Base-by-base conservation (phyloP, 2,888 invertebrate genomes). In the Liposcelis brunnea region DNA sequence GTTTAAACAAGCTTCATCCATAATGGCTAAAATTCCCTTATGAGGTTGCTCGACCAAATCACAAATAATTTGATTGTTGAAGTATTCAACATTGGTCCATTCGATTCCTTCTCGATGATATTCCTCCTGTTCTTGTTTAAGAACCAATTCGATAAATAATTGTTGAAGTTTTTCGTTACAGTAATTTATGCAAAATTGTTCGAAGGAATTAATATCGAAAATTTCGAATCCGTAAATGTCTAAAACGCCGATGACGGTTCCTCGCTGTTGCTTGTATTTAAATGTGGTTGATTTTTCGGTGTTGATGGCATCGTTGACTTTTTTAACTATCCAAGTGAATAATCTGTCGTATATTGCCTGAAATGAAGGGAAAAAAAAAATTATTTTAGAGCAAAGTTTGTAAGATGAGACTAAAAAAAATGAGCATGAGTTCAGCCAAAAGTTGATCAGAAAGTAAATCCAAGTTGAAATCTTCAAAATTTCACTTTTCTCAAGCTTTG, bases 221-320 rank as follows among this genome's bases (percentile, higher is more conserved):
- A 97, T 93, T 69, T 98, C 97, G 64, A 97, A 98, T 15, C 97
- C 97, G 62, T 97, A 98, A 58, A 98, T 98, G 60, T 98, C 97
- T 43, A 98, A 68, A 4, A 97, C 95, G 8, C 95, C 95, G 56
- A 93, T 91, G 35, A 91, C 72, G 1, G 84, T 84, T 3, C 56
- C 55, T 11, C 11, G 16, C 16, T 50, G 51, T 57, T 75, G 77
- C 59, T 75, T 75, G 59, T 78, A 77, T 52, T 65, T 66, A 46
- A 59, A 59, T 33, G 61, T 61, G 34, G 59, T 61, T 44, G 59
- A 69, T 7, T 64, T 65, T 15, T 81, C 79, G 6, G 82, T 81
- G 43, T 85, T 79, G 51, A 97, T 91, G 1, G 87, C 87, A 50
- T 80, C 74, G 68, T 98, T 98, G 44, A 97, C 87, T 61, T 83